Evolutionary conservation across 2,888 invertebrate genomes (phyloP), one percentile per base, ranked within the genome.

Genomic region (Netelia inedita): DNA sequence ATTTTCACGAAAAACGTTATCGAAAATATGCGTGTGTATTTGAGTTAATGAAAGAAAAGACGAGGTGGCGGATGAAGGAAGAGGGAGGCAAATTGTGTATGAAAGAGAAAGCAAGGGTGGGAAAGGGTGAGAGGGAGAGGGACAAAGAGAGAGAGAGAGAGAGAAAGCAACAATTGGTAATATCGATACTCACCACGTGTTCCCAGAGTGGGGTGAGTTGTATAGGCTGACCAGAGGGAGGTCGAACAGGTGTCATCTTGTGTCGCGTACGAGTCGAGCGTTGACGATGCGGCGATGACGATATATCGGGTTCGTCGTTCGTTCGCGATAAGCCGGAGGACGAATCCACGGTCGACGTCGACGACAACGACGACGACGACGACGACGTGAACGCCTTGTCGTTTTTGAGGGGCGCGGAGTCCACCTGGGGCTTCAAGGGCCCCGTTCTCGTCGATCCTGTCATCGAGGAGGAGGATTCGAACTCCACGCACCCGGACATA

Each of bases 151-250:
- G 28, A 50, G 57, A 9, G 50, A 19, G 16, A 8, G 11, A 14
- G 11, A 63, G 61, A 72, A 55, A 74, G 76, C 71, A 76, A 81
- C 76, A 79, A 79, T 87, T 76, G 74, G 66, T 79, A 73, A 73
- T 61, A 73, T 75, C 73, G 50, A 75, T 86, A 90, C 91, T 55
- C 80, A 93, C 95, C 88, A 97, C 96, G 91, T 97, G 96, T 94
- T 97, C 97, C 97, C 97, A 97, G 9, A 97, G 94, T 72, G 97
- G 96, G 65, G 97, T 97, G 83, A 97, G 95, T 86, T 95, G 96
- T 79, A 94, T 92, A 1, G 93, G 91, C 80, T 93, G 93, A 8
- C 92, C 91, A 72, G 89, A 87, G 43, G 89, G 79, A 46, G 91
- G 88, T 87, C 89, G 83, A 88, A 87, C 86, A 83, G 91, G 89